Base-by-base conservation (phyloP, 2,888 invertebrate genomes). In the Netelia fuscicornis region DNA sequence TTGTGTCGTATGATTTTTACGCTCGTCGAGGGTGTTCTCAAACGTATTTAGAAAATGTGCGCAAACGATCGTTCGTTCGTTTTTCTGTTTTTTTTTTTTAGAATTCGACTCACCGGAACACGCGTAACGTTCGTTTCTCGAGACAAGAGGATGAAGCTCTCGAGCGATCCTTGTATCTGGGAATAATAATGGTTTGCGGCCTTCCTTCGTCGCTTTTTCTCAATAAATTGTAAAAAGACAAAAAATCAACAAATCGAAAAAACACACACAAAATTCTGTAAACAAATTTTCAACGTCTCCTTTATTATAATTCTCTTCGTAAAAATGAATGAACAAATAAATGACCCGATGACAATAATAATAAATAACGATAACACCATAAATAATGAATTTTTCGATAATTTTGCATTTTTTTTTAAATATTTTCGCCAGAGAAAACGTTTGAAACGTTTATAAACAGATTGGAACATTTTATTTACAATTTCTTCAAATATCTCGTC, bases 361-460 rank as follows among this genome's bases (percentile, higher is more conserved):
- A 60, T 60, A 2, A 25, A 60, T 60, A 23, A 10, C 20, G 10
- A 60, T 37, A 37, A 37, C 0, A 37, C 37, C 5, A 37, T 37
- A 5, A 37, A 37, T 37, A 37, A 37, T 37, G 37, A 37, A 37
- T 37, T 37, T 37, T 37, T 37, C 37, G 5, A 23, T 60, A 11
- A 23, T 60, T 60, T 0, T 60, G 60, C 3, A 60, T 60, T 23
- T 60, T 13, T 48, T 0, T 48, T 2, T 48, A 2, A 0, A 48
- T 48, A 11, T 48, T 11, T 13, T 13, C 13, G 6, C 6, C 37
- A 37, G 48, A 48, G 48, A 48, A 48, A 2, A 48, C 48, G 11
- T 62, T 74, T 30, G 10, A 42, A 62, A 62, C 74, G 62, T 42
- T 17, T 60, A 62, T 70, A 78, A 70, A 70, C 70, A 17, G 25